Base-by-base conservation (phyloP, 2,113 vertebrate genomes). In the Macroglossus sobrinus region DNA sequence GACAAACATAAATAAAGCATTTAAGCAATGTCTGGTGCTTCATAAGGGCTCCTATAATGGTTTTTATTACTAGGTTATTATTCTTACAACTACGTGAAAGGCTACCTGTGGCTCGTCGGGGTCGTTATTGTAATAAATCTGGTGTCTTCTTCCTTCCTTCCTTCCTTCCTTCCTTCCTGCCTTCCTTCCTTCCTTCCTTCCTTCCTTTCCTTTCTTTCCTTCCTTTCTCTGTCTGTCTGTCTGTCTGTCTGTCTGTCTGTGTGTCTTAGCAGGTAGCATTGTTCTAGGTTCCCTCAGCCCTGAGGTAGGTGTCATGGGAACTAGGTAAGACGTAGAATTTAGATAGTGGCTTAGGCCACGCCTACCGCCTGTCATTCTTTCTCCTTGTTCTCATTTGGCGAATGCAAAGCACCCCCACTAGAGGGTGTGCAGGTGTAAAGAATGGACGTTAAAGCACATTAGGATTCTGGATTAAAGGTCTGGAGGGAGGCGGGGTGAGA, bases 391-490 rank as follows among this genome's bases (percentile, higher is more conserved):
- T 90, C 38, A 28, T 43, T 45, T 71, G 10, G 57, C n/a, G 5
- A 35, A 75, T 91, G 30, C 92, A n/a, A 47, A 90, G 59, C 45
- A 75, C n/a, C 26, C 72, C 96, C 97, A 78, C 86, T 93, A 98
- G 97, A 94, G 92, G 96, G 97, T 53, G 92, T 84, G 59, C 87
- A 57, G 84, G 84, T 55, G 53, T 89, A 66, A 93, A 87, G 89
- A 95, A 96, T 9, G 2, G 28, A 92, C 7, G 28, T 53, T 55
- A 1, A 4, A 26, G 43, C 24, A 43, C 53, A 24, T 26, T 4
- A 26, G 69, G 53, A 80, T 12, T 78, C 33, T 4, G 11, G 8
- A 30, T 8, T 14, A 57, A 47, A 89, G 40, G 16, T 71, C 28
- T 72, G 59, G 24, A 33, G 35, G 33, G 84, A n/a, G 47, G 53